These are phyloP conservation scores for Seira musarum DNA, from an alignment of 2,888 invertebrate genomes.

Conservation along the genomic window DNA sequence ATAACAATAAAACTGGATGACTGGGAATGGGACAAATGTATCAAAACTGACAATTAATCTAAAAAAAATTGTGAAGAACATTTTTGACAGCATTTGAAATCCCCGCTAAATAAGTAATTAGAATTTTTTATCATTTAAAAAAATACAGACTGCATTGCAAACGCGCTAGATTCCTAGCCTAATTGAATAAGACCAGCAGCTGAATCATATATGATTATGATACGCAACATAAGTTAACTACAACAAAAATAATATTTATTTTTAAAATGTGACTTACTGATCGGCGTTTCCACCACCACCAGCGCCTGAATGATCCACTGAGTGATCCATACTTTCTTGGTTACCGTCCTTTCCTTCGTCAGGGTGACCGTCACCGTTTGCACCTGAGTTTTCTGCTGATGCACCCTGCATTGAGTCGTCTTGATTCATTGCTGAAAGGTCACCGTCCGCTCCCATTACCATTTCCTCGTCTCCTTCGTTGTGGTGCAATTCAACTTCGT, in stretches of 20 bases:
- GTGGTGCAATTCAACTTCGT: constrained; percentile 61
- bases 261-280: constrained; percentile 71
- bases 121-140: too few species aligned
- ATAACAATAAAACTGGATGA: too few species aligned
- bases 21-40: constrained; percentile 54
- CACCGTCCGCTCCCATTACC: constrained; percentile 61
- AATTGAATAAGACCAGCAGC: not conserved
- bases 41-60: constrained; percentile 20
- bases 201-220: not conserved
- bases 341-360: constrained; percentile 74
- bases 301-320: constrained; percentile 81
- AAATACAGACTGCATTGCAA: not conserved
- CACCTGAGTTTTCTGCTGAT: constrained; percentile 48
- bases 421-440: constrained; percentile 62
- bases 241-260: too few species aligned
- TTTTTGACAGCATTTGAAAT: not conserved
- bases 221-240: too few species aligned
- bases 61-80: constrained; percentile 6
- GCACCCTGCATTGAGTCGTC: constrained; percentile 68
- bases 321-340: constrained; percentile 80
- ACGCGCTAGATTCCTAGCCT: not conserved
- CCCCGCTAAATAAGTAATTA: too few species aligned
- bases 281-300: constrained; percentile 86
- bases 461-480: constrained; percentile 67
- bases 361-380: constrained; percentile 55